phyloP scores from a whole-genome alignment of 1,140 invertebrate genomes.

The Bombus waltoni region DNA sequence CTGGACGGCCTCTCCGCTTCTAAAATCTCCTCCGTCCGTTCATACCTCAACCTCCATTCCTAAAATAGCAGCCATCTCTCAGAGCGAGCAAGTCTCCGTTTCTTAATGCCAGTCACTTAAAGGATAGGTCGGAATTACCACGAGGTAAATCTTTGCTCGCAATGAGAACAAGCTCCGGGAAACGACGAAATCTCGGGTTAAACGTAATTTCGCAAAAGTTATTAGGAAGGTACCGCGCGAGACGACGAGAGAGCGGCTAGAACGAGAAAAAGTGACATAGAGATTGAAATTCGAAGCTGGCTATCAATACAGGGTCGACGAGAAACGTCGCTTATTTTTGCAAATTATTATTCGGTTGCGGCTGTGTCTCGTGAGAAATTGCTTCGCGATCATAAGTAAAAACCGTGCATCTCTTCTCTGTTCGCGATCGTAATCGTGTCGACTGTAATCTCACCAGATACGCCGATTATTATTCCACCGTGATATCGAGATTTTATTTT shows the following conservation, averaged over 20 bases:
- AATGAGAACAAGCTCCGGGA: background rate
- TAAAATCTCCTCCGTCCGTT: background rate
- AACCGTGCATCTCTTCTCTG: background rate
- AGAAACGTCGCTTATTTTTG: slow-evolving; percentile 6
- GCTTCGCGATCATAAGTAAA: background rate
- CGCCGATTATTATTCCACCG: background rate
- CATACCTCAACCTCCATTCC: background rate
- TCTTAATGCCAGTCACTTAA: background rate
- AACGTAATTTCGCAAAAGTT: slow-evolving; percentile 33
- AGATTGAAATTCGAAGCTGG: slow-evolving; percentile 22
- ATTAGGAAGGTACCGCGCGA: slow-evolving; percentile 15
- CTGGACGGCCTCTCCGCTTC: too few species aligned
- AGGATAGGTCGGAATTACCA: background rate
- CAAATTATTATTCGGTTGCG: slow-evolving; percentile 6
- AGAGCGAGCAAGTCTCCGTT: background rate
- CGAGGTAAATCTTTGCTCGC: background rate
- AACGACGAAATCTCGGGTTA: slow-evolving; percentile 18
- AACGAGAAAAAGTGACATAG: background rate
- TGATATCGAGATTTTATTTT: too few species aligned
- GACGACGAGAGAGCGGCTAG: background rate
- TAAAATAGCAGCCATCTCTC: background rate
- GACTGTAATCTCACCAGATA: background rate
- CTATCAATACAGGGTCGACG: background rate
- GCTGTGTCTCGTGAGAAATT: background rate
- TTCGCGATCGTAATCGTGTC: background rate